Base-by-base conservation (phyloP, 2,797 vertebrate genomes). In the Peromyscus melanophrys region DNA sequence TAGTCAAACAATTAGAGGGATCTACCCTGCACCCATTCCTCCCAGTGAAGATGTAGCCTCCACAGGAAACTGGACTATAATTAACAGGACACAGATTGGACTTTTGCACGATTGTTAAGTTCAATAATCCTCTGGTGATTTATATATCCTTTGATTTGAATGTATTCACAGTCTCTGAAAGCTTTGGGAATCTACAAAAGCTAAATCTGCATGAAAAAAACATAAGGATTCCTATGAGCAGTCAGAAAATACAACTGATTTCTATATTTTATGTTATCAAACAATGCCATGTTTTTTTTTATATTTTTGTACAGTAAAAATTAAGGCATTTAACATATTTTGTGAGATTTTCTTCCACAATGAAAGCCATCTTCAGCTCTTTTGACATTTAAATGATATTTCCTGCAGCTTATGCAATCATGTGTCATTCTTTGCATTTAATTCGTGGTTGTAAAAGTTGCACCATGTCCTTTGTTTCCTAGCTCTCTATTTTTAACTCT, bases 331-430 rank as follows among this genome's bases (percentile, higher is more conserved):
- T 88, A 96, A 94, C 61, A 87, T 89, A 89, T 96, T 96, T 96
- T 95, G 63, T 25, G 94, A 90, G 84, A 86, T 97, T 97, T 96
- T 78, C 89, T 95, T 95, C 94, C 46, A 73, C 17, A 86, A 97
- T 97, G 96, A 96, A 95, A 96, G 83, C 89, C 63, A 97, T 94
- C 86, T 92, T 94, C 91, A 78, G 80, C 87, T 95, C 97, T 96
- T 97, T 94, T 96, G 97, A 97, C 97, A 98, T 97, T 97, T 97
- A 97, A 98, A 97, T 97, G 96, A 86, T 96, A 97, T 97, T 98
- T 97, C 96, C 73, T 96, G 89, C 90, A 90, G 83, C 97, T 98
- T 98, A 97, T 97, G 87, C 94, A 97, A 98, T 95, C 86, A 94
- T 96, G 97, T 96, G 95, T 98, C 97, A 97, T 94, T 97, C 95